A percentile compares a stretch with the other conserved stretches of the same genome.
phyloP scores from a whole-genome alignment of 2,888 invertebrate species.

The Andrena chrysosceles region DNA sequence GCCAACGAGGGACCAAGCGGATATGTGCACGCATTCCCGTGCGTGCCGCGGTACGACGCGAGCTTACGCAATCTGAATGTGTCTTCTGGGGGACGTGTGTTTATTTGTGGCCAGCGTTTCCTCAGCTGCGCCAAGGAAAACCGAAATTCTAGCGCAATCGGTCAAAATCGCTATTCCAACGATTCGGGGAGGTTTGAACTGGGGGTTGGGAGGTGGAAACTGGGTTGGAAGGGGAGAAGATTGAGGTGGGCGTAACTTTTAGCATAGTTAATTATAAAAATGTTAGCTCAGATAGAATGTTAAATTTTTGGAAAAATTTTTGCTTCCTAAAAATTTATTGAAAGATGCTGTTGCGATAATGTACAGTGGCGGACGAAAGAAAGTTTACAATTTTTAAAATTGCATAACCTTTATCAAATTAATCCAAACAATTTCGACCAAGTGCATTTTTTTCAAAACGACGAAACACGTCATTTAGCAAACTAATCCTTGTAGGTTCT shows the following conservation, averaged over 20 bases:
- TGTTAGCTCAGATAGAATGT: no score
- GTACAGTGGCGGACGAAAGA: no score
- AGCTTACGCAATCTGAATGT: constrained; percentile 54
- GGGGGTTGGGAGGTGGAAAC: background rate
- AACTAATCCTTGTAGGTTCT: no score
- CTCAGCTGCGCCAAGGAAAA: constrained; percentile 36
- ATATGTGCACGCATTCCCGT: constrained; percentile 73
- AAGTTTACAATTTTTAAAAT: no score
- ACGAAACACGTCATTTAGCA: no score
- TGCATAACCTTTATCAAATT: no score
- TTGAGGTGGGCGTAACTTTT: background rate
- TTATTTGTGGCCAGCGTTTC: constrained; percentile 71
- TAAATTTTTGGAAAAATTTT: no score
- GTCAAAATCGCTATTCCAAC: background rate
- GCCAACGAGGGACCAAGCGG: constrained; percentile 46
- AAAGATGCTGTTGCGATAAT: no score
- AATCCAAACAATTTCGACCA: no score
- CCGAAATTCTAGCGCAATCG: constrained; percentile 16
- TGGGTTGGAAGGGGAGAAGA: background rate
- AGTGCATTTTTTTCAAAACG: no score
- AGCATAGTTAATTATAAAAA: no score
- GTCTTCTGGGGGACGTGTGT: constrained; percentile 57
- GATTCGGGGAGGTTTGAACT: background rate
- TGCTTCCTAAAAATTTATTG: no score
- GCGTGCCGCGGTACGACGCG: constrained; percentile 65